A percentile compares a stretch with the other conserved stretches of the same genome.
phyloP scores from a whole-genome alignment of 2,888 invertebrate species.

The Papilio protenor region DNA sequence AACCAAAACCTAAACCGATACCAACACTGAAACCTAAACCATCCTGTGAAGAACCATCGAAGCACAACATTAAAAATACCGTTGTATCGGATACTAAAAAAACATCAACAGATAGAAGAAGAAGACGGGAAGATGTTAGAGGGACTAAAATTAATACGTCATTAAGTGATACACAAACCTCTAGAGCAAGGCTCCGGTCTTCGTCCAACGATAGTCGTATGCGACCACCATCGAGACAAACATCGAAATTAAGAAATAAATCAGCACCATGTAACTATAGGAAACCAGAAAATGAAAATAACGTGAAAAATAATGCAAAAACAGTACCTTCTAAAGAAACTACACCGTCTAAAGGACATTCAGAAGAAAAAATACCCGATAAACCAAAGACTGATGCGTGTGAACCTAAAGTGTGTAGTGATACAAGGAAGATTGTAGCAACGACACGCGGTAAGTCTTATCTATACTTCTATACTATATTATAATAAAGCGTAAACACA shows the following conservation, averaged over 20 bases:
- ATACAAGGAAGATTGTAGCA: neutral
- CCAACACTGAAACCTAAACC: neutral
- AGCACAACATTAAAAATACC: slow-evolving; percentile 11
- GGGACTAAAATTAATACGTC: slow-evolving; percentile 11
- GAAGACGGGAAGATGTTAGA: slow-evolving; percentile 3
- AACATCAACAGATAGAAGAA: neutral
- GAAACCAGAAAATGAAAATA: neutral
- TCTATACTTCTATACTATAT: too few relatives aligned
- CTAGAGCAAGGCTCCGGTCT: slow-evolving; percentile 10
- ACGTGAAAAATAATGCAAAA: neutral
- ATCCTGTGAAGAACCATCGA: neutral
- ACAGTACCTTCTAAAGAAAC: neutral
- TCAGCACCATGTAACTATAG: slow-evolving; percentile 31
- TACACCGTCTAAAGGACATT: neutral
- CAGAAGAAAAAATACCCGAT: neutral
- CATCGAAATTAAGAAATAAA: slow-evolving; percentile 18
- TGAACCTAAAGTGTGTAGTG: slow-evolving; percentile 3
- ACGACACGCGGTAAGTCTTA: neutral
- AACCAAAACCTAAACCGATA: slow-evolving; percentile 1
- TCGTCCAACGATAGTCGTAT: slow-evolving; percentile 28
- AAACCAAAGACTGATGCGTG: neutral
- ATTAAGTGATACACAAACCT: slow-evolving; percentile 18
- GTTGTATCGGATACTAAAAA: neutral
- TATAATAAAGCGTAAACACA: too few relatives aligned
- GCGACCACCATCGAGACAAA: slow-evolving; percentile 13